phyloP scores from a whole-genome alignment of 1,140 invertebrate species.

The Bilobella aurantiaca region DNA sequence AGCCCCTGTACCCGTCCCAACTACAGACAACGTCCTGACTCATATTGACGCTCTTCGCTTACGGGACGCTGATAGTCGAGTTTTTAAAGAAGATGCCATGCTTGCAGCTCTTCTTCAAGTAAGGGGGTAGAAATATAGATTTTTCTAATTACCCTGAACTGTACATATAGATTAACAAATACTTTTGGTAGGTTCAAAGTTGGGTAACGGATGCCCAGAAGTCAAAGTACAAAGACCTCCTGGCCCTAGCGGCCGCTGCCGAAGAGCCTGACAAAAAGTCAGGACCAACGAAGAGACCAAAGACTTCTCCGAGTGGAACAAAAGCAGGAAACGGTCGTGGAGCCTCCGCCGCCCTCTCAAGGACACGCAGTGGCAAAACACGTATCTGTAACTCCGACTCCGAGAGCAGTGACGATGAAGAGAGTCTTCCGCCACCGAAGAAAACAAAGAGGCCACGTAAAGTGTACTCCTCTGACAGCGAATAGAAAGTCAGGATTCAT shows the following conservation, averaged over 20 bases:
- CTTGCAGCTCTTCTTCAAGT: conserved; percentile 65
- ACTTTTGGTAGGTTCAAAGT: conserved; percentile 26
- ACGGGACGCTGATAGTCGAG: conserved; percentile 41
- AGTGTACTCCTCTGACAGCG: not conserved
- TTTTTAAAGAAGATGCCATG: conserved; percentile 72
- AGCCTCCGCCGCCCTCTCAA: conserved; percentile 2
- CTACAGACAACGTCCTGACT: conserved; percentile 69
- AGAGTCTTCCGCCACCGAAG: not conserved
- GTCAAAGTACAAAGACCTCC: conserved; percentile 81
- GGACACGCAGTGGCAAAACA: conserved; percentile 22
- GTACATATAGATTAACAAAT: not conserved
- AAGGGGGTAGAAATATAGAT: not conserved
- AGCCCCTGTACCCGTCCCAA: conserved; percentile 40
- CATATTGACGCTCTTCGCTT: conserved; percentile 82
- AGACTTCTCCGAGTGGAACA: conserved; percentile 16
- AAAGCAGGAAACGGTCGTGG: not conserved
- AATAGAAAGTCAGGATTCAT: not conserved
- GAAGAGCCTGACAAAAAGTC: conserved; percentile 44
- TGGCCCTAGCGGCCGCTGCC: conserved; percentile 79
- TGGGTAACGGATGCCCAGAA: conserved; percentile 60
- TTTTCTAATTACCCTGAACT: too few species aligned
- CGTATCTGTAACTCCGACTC: not conserved
- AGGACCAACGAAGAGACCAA: conserved; percentile 11
- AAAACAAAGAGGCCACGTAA: not conserved
- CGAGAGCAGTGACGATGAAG: not conserved